phyloP scores from a whole-genome alignment of 2,797 vertebrate species.

The Heterohyrax brucei region DNA sequence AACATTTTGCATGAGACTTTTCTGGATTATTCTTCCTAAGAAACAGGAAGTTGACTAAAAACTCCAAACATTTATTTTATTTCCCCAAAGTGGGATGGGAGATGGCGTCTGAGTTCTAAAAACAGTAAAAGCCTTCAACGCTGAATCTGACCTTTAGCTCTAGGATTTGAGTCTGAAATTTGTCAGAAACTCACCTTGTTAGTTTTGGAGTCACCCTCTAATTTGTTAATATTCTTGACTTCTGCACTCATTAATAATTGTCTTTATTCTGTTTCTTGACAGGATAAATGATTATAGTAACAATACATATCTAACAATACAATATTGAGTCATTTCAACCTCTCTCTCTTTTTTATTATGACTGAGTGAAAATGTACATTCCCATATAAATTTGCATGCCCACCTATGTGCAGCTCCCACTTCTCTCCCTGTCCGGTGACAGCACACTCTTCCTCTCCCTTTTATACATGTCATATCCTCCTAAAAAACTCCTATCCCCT shows the following conservation, averaged over 20 bases:
- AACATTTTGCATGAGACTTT: slow-evolving; percentile 71
- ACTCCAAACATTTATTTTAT: slow-evolving; percentile 76
- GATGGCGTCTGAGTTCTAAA: slow-evolving; percentile 48
- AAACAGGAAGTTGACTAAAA: slow-evolving; percentile 80
- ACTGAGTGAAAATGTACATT: too few relatives aligned
- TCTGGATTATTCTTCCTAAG: slow-evolving; percentile 74
- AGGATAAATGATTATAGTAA: slow-evolving; percentile 23
- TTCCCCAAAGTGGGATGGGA: slow-evolving; percentile 64
- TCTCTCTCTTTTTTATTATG: slow-evolving; percentile 34
- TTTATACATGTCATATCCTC: too few relatives aligned
- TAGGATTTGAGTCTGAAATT: slow-evolving; percentile 40
- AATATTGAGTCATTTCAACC: neutral
- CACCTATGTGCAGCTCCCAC: too few relatives aligned
- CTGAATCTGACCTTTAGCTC: slow-evolving; percentile 30
- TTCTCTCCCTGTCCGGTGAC: too few relatives aligned
- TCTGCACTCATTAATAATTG: neutral
- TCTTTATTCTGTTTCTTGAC: slow-evolving; percentile 14
- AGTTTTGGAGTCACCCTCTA: slow-evolving; percentile 13
- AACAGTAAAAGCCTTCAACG: slow-evolving; percentile 24
- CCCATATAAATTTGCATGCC: too few relatives aligned
- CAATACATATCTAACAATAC: neutral
- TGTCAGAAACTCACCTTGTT: slow-evolving; percentile 26
- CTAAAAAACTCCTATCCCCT: too few relatives aligned
- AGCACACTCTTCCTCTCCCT: too few relatives aligned
- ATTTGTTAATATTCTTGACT: slow-evolving; percentile 30